Conservation (phyloP, 2,113 vertebrate species). For the Ptychochromis oligacanthus region DNA sequence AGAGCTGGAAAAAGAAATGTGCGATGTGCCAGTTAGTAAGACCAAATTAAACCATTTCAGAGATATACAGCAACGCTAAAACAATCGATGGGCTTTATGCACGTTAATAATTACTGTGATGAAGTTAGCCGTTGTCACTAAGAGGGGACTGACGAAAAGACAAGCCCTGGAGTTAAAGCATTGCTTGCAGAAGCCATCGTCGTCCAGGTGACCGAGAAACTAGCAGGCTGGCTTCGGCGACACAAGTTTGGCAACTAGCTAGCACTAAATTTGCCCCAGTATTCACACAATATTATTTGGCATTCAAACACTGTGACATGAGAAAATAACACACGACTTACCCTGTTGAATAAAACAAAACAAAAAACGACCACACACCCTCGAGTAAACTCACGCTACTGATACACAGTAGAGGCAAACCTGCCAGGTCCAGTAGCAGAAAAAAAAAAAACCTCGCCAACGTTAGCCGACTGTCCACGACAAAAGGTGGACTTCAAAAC, state of each 20-base stretch:
- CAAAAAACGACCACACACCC: background rate
- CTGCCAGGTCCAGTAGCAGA: conserved; percentile 16
- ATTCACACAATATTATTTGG: background rate
- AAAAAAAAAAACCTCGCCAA: conserved; percentile 24
- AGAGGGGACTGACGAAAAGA: conserved; percentile 26
- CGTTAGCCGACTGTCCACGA: conserved; percentile 44
- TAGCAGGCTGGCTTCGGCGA: background rate
- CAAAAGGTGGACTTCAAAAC: conserved; percentile 63
- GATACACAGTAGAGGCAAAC: background rate
- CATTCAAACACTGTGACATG: background rate
- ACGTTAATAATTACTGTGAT: background rate
- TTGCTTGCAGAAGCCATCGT: background rate
- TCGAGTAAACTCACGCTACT: conserved; percentile 1
- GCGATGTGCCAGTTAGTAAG: conserved; percentile 12
- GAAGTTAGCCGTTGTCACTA: background rate
- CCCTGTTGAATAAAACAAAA: conserved; percentile 25
- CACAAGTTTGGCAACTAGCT: conserved; percentile 28
- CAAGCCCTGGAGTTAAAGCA: conserved; percentile 14
- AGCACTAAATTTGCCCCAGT: background rate
- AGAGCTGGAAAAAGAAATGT: conserved; percentile 45
- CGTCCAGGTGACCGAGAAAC: conserved; percentile 19
- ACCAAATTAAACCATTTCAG: background rate
- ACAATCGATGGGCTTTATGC: background rate
- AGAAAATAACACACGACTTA: conserved; percentile 30
- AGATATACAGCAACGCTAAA: background rate